phyloP scores from a whole-genome alignment of 2,888 invertebrate genomes.

The Chromoteleia sp. region DNA sequence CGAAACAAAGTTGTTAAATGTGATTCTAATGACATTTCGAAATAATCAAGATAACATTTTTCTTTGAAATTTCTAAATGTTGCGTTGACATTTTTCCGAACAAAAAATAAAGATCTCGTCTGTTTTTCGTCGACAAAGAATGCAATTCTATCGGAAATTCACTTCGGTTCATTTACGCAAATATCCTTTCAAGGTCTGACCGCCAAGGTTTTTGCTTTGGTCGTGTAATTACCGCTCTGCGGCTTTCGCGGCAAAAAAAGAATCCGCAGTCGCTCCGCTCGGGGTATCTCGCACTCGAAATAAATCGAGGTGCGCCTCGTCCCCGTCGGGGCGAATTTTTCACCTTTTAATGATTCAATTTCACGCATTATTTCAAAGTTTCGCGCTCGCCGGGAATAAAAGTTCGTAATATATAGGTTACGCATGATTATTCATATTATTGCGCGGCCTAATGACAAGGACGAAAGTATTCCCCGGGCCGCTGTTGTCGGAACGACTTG shows the following conservation, averaged over 20 bases:
- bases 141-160: constrained; percentile 33
- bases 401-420: constrained; percentile 35
- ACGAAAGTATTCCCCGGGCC: constrained; percentile 36
- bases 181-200: constrained; percentile 47
- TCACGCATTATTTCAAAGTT: constrained; percentile 45
- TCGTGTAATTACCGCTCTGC: constrained; percentile 49
- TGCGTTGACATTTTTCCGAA: constrained; percentile 1
- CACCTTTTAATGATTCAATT: constrained; percentile 53
- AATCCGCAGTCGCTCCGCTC: constrained; percentile 6
- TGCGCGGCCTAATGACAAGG: constrained; percentile 36
- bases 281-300: constrained; percentile 8
- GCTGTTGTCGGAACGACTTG: constrained; percentile 40
- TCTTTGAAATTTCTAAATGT: too few relatives aligned
- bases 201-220: constrained; percentile 42
- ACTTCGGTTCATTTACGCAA: constrained; percentile 52
- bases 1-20: too few relatives aligned
- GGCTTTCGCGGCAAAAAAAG: constrained; percentile 36
- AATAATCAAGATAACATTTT: too few relatives aligned
- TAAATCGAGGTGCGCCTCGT: constrained; percentile 15
- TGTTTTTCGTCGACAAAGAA: not conserved
- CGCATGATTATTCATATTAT: constrained; percentile 53
- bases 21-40: too few relatives aligned
- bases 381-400: constrained; percentile 40
- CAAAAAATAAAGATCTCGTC: not conserved
- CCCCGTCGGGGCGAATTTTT: constrained; percentile 38